Evolutionary conservation across 2,113 vertebrate genomes (phyloP).

Genomic region (Accipiter cooperii): DNA sequence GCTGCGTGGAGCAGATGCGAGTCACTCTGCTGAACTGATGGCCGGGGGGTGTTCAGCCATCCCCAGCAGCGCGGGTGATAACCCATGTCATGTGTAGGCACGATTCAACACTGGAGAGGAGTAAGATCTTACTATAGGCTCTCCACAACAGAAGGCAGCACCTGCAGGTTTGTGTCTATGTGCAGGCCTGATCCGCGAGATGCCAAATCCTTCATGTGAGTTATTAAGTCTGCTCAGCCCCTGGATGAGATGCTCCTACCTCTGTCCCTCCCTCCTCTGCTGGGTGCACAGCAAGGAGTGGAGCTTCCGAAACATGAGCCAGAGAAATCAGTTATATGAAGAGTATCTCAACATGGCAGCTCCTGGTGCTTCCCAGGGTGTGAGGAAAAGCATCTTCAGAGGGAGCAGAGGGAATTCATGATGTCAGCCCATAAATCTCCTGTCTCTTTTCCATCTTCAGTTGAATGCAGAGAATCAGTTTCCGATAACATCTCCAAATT

Average conservation of each 20-base stretch:
- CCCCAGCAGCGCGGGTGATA: rapidly evolving
- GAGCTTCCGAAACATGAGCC: not conserved
- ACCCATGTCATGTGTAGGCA: rapidly evolving
- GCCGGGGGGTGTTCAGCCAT: not conserved
- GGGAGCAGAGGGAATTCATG: not conserved
- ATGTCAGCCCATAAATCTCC: conserved; percentile 50
- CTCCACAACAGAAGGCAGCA: not conserved
- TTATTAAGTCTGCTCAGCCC: not conserved
- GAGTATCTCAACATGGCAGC: not conserved
- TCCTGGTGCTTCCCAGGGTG: not conserved
- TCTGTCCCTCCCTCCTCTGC: not conserved
- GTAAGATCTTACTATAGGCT: not conserved
- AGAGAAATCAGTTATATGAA: not conserved
- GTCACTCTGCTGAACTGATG: not conserved
- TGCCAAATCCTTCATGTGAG: not conserved
- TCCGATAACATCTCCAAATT: conserved; percentile 59
- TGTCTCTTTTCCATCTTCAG: not conserved
- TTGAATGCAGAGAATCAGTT: not conserved
- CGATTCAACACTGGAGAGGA: not conserved
- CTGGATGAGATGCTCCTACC: not conserved
- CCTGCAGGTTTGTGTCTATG: not conserved
- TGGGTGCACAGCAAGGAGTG: rapidly evolving
- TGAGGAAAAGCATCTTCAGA: not conserved
- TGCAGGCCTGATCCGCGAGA: not conserved
- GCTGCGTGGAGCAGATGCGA: not conserved